Evolutionary conservation across 92 coral and sea anemone species (phyloP), one percentile per base, ranked within the genome.

Genomic region (Actinostola sp.): DNA sequence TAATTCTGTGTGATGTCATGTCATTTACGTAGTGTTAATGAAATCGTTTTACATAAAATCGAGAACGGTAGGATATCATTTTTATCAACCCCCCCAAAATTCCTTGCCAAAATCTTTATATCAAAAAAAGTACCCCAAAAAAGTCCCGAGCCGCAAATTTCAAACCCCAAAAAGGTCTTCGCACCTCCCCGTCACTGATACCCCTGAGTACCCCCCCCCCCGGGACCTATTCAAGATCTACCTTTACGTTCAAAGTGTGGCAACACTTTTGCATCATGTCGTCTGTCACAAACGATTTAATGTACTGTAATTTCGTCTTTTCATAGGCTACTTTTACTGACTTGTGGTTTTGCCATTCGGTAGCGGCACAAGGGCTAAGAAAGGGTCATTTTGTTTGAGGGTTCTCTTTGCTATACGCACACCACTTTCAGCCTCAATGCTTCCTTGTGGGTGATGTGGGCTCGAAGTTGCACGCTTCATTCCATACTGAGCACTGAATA

Each of bases 351-450:
- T 80, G 70, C 58, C 75, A 81, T 21, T 12, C n/a, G n/a, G n/a
- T n/a, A n/a, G n/a, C n/a, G n/a, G 32, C 87, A 70, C 42, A 33
- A 63, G 66, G 0, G 77, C 83, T 16, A 76, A 7, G 52, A 72
- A 79, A n/a, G 90, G 90, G 66, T 85, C 82, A 32, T 72, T 57
- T 53, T 84, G 84, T 52, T 50, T 67, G 9, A 84, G 48, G 38
- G 79, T 72, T 38, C 55, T 67, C 56, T 84, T 84, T 55, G 85
- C 84, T 19, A 71, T 71, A 12, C 60, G 52, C 19, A 84, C 84
- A 0, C 76, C 86, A 39, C 82, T 73, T 56, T 80, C 83, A 5
- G 90, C 86, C 38, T 51, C 58, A 0, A 78, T 73, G 61, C 79
- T 79, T 24, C 72, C 81, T 62, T 85, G 85, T 10, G 73, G 81